phyloP scores from a whole-genome alignment of 2,113 vertebrate genomes.

The Arizona elegans region DNA sequence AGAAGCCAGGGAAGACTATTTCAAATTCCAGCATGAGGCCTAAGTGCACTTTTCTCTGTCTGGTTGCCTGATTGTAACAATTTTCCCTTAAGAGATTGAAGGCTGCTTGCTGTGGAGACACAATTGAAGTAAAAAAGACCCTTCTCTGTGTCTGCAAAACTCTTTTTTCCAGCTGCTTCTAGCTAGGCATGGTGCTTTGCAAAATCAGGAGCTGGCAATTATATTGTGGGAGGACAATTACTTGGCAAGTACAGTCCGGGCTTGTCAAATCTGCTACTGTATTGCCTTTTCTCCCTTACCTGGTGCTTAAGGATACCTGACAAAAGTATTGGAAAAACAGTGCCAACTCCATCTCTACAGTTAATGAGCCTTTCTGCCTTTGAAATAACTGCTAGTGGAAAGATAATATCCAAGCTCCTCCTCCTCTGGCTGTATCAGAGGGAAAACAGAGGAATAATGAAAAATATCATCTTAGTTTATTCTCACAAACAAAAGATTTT shows the following conservation, averaged over 20 bases:
- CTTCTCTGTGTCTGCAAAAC: neutral
- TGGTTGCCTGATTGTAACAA: slow-evolving; percentile 51
- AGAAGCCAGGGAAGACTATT: slow-evolving; percentile 39
- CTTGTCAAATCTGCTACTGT: neutral
- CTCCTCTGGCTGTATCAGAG: rapidly evolving
- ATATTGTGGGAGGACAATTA: slow-evolving; percentile 27
- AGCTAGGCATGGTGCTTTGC: slow-evolving; percentile 1
- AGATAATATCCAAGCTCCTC: neutral
- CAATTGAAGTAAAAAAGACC: slow-evolving; percentile 35
- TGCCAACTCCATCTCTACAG: neutral
- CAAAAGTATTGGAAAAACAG: neutral
- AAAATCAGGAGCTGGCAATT: slow-evolving; percentile 7
- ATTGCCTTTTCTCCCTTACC: slow-evolving; percentile 1
- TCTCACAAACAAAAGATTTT: neutral
- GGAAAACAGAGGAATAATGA: neutral
- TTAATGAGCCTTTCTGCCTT: slow-evolving; percentile 8
- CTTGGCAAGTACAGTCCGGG: neutral
- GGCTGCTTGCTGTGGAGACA: slow-evolving; percentile 48
- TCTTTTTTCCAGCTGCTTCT: slow-evolving; percentile 5
- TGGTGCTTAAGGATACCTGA: neutral
- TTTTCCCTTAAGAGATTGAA: slow-evolving; percentile 48
- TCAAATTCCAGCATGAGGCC: slow-evolving; percentile 40
- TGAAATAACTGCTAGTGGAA: neutral
- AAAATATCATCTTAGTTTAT: neutral
- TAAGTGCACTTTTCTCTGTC: slow-evolving; percentile 47